A percentile compares a stretch with the other conserved stretches of the same genome.
These are phyloP conservation scores for Hemistola chrysoprasaria DNA, from an alignment of 2,888 invertebrate genomes.

Conservation along the genomic window DNA sequence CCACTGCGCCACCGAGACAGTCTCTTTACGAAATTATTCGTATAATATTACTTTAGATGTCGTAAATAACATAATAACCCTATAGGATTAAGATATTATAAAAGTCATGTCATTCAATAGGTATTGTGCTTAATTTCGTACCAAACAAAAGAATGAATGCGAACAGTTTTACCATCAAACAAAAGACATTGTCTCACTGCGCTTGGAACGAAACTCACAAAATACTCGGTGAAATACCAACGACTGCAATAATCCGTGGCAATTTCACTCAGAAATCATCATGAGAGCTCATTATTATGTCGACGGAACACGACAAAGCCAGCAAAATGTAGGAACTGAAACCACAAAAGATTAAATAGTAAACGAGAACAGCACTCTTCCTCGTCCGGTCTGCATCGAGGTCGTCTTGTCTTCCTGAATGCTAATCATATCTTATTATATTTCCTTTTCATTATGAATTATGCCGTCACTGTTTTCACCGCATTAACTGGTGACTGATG, in stretches of 20 bases:
- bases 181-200: slow-evolving; percentile 3
- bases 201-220: neutral
- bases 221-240: slow-evolving; percentile 10
- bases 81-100: no score
- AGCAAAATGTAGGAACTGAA: slow-evolving; percentile 48
- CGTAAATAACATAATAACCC: no score
- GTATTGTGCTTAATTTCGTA: neutral
- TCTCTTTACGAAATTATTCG: no score
- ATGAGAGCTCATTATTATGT: slow-evolving; percentile 17
- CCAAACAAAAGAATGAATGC: slow-evolving; percentile 8
- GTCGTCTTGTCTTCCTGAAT: slow-evolving; percentile 51
- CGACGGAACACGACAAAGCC: slow-evolving; percentile 31
- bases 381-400: slow-evolving; percentile 54
- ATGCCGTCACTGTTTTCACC: slow-evolving; percentile 24
- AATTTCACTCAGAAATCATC: slow-evolving; percentile 14
- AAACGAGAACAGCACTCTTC: slow-evolving; percentile 39
- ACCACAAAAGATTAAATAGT: slow-evolving; percentile 14
- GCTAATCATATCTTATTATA: slow-evolving; percentile 25
- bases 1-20: no score
- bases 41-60: no score
- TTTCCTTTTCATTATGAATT: slow-evolving; percentile 31
- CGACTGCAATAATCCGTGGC: slow-evolving; percentile 4
- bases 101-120: neutral
- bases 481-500: slow-evolving; percentile 7
- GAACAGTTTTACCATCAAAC: neutral